These are phyloP conservation scores for Andrena camellia DNA, from an alignment of 2,888 invertebrate genomes.

Conservation along the genomic window DNA sequence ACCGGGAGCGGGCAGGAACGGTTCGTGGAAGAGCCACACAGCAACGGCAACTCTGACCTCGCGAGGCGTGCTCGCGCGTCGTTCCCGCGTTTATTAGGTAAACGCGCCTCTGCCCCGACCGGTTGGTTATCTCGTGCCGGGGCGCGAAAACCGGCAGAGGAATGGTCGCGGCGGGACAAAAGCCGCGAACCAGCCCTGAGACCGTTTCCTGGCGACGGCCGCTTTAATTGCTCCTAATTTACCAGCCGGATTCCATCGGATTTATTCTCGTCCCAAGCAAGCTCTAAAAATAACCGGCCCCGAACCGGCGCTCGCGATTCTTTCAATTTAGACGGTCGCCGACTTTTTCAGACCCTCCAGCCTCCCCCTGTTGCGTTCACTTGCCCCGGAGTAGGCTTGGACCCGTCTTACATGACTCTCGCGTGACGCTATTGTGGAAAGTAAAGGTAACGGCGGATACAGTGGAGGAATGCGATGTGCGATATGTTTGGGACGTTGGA, in stretches of 20 bases:
- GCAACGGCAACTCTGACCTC: slow-evolving; percentile 60
- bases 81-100: slow-evolving; percentile 73
- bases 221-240: slow-evolving; percentile 82
- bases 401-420: no score
- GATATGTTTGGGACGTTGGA: no score
- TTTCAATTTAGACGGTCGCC: slow-evolving; percentile 60
- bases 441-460: no score
- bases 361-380: neutral
- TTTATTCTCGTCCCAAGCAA: slow-evolving; percentile 74
- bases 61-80: slow-evolving; percentile 37
- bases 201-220: slow-evolving; percentile 43
- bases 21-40: slow-evolving; percentile 36
- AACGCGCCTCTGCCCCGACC: slow-evolving; percentile 48
- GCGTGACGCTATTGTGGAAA: no score
- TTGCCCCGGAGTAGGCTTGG: no score
- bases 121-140: slow-evolving; percentile 41
- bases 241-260: slow-evolving; percentile 78
- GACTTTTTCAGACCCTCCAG: slow-evolving; percentile 46
- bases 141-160: slow-evolving; percentile 55
- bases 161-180: slow-evolving; percentile 59
- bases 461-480: no score
- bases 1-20: slow-evolving; percentile 17
- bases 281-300: slow-evolving; percentile 75
- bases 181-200: slow-evolving; percentile 57
- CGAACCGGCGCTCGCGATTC: slow-evolving; percentile 55